Base-by-base conservation (phyloP, 2,888 invertebrate species). In the Drosophila phalerata region DNA sequence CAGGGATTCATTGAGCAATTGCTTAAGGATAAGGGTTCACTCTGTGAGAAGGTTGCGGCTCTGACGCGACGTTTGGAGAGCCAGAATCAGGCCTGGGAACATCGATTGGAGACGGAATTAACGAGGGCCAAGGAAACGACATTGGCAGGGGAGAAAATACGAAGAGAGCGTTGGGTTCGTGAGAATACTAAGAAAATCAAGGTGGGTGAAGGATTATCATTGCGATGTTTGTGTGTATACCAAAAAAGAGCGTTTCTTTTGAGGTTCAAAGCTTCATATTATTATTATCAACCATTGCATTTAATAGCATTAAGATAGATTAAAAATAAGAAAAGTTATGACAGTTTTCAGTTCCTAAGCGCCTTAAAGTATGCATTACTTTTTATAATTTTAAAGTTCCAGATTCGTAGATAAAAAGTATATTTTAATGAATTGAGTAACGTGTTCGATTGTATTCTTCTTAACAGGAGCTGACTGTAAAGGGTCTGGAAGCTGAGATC, bases 161-260 rank as follows among this genome's bases (percentile, higher is more conserved):
- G 94, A 10, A 93, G 95, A 25, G 97, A 97, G 88, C 94, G 96
- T 56, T 97, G 97, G 97, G 95, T 97, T 43, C 95, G 96, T 55
- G 95, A 95, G 63, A 97, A 97, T 92, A 97, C 97, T 3, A 96
- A 96, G 85, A 97, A 97, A 93, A 97, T 97, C 58, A 96, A 97
- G 94, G 96, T 96, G 85, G 28, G 56, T 47, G 8, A 8, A 8
- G 28, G 6, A 28, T 28, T 28, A 3, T 28, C 5, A 22, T 3
- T 22, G 22, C 22, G 22, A 22, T 22, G 22, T 3, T 22, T 22
- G 1, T 22, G 3, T 22, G 22, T 22, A 22, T 22, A 22, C 3
- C 22, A 3, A 22, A 3, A 22, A 22, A 22, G 1, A 32, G 1
- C 32, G 5, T 5, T 32, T 11, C 32, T 32, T 32, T 32, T 32